Evolutionary conservation across 1,140 invertebrate species (phyloP), one percentile per base, ranked within the genome.

Genomic region (Drosophila lacertosa): DNA sequence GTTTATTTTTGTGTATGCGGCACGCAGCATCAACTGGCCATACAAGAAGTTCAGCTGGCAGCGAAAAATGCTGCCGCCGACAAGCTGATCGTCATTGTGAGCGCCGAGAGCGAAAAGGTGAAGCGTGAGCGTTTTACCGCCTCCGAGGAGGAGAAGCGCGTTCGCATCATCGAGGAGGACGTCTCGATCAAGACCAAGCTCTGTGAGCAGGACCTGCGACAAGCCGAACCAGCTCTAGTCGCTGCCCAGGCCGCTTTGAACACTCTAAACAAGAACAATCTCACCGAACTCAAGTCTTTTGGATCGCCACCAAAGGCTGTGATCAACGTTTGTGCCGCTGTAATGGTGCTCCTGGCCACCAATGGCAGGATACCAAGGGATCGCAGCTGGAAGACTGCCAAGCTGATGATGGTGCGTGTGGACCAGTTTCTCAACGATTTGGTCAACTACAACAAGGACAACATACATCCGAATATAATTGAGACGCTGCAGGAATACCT

Each of bases 241-340:
- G 97, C 97, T 20, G 98, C 98, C 2, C 95, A 97, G 89, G 97
- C 96, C 69, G 98, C 98, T 24, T 92, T 99, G 29, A 96, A 99
- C 78, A 99, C 98, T 0, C 91, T 99, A 0, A 98, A 99, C 90
- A 99, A 99, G 92, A 95, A 94, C 69, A 99, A 99, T 91, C 92
- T 99, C 37, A 98, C 98, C 1, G 98, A 99, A 91, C 91, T 99
- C 72, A 99, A 99, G 91, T 97, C 98, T 2, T 98, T 99, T 91
- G 97, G 96, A 0, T 94, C 95, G n/a, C 96, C 96, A 18, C 96
- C 96, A 9, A 94, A 94, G 40, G 96, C 96, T 47, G 97, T 99
- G 2, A 94, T 96, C 1, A 97, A 95, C 84, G 97, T 99, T 0
- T 95, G 94, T 5, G 95, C 96, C 10, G 97, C 97, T 18, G 98